Conservation (phyloP, 1,140 invertebrate genomes). For the Ceratosolen fusciceps region DNA sequence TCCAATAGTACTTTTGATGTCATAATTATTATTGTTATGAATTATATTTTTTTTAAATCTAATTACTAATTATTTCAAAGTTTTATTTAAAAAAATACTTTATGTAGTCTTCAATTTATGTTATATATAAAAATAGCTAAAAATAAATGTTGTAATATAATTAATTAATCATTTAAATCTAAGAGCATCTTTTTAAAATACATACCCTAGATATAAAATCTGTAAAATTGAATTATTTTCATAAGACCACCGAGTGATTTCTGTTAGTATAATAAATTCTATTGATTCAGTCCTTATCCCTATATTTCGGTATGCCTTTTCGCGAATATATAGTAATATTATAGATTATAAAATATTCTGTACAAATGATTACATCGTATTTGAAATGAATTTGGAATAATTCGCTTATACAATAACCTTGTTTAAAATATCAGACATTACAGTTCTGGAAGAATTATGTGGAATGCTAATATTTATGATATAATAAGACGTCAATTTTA, state of each 20-base stretch:
- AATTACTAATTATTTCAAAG: too few species aligned
- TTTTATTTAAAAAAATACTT: too few species aligned
- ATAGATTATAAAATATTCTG: not conserved
- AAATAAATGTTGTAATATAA: too few species aligned
- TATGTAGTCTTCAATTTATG: too few species aligned
- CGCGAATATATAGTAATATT: not conserved
- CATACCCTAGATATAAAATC: not conserved
- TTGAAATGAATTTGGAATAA: not conserved
- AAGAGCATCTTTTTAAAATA: not conserved
- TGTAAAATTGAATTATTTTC: not conserved
- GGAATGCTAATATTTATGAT: not conserved
- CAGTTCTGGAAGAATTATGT: not conserved
- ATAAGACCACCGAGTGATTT: not conserved
- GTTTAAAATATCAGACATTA: not conserved
- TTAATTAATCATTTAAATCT: too few species aligned
- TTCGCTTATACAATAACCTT: not conserved
- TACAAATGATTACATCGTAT: not conserved
- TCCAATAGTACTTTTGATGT: too few species aligned
- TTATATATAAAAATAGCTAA: too few species aligned
- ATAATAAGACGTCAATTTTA: not conserved
- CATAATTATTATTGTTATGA: too few species aligned
- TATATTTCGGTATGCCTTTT: not conserved
- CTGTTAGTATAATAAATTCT: not conserved
- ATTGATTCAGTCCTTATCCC: not conserved
- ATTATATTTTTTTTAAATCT: too few species aligned